phyloP scores from a whole-genome alignment of 30 jellyfish, hydroid and myxozoan genomes.

The Morbakka virulenta region DNA sequence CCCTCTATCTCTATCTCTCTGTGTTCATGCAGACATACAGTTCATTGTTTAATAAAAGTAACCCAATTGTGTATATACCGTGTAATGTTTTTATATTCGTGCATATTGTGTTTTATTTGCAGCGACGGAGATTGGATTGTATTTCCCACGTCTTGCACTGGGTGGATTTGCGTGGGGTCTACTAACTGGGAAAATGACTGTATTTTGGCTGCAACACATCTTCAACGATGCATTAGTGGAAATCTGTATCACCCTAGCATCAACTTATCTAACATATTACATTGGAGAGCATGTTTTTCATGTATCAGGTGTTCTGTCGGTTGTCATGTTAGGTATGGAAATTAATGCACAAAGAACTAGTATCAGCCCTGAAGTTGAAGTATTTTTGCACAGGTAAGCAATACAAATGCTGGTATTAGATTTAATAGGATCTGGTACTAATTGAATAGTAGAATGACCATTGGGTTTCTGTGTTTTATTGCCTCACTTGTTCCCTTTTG shows the following conservation, averaged over 20 bases:
- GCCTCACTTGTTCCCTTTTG: neutral
- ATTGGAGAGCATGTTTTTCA: slow-evolving; percentile 74
- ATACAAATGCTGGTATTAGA: neutral
- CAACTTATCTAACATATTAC: slow-evolving; percentile 74
- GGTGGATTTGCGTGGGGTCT: slow-evolving; percentile 97
- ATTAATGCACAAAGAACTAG: slow-evolving; percentile 88
- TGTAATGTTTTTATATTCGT: neutral
- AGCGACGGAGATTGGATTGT: slow-evolving; percentile 73
- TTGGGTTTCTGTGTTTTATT: neutral
- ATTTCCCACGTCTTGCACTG: slow-evolving; percentile 86
- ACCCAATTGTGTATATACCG: too few relatives aligned
- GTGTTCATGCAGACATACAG: too few relatives aligned
- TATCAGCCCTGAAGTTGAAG: slow-evolving; percentile 89
- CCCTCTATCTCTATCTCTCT: too few relatives aligned
- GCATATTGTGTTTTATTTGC: neutral
- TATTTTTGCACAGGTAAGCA: slow-evolving; percentile 76
- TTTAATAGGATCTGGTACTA: neutral
- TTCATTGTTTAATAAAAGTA: too few relatives aligned
- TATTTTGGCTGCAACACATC: slow-evolving; percentile 88
- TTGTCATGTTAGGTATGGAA: slow-evolving; percentile 91
- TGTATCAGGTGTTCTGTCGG: slow-evolving; percentile 94
- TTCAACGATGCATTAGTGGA: slow-evolving; percentile 95
- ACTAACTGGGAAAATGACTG: slow-evolving; percentile 81
- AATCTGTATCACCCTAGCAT: slow-evolving; percentile 71
- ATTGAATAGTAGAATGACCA: too few relatives aligned